Conservation (phyloP, 2,888 invertebrate species). For the Netelia virgata region DNA sequence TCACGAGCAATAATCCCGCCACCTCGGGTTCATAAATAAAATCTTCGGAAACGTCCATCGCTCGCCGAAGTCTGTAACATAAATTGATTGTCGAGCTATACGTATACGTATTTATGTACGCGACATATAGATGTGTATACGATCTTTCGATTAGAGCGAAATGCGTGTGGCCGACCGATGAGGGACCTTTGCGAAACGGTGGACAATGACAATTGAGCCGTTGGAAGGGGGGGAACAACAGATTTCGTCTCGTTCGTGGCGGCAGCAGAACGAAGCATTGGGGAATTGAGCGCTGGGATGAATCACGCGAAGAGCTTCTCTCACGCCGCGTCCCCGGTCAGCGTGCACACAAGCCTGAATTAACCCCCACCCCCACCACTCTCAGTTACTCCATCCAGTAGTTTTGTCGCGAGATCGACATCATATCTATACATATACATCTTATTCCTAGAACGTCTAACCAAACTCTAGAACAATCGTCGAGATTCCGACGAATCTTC, state of each 20-base stretch:
- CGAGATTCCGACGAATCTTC: too few relatives aligned
- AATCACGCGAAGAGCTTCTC: constrained; percentile 56
- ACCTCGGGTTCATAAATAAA: constrained; percentile 25
- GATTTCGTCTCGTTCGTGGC: constrained; percentile 50
- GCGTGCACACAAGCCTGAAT: constrained; percentile 38
- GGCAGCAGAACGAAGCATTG: constrained; percentile 9
- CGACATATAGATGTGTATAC: not conserved
- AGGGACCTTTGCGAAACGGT: constrained; percentile 42
- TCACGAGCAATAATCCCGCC: constrained; percentile 1
- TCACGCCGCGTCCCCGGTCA: constrained; percentile 3
- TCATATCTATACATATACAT: not conserved
- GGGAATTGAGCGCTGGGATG: constrained; percentile 58
- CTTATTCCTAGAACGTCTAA: not conserved
- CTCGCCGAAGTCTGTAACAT: constrained; percentile 11
- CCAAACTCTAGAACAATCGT: too few relatives aligned
- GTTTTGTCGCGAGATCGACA: not conserved
- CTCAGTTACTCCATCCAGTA: not conserved
- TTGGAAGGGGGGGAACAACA: not conserved
- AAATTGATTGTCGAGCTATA: constrained; percentile 36
- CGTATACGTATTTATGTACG: not conserved
- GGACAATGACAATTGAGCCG: constrained; percentile 53
- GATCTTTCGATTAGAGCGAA: constrained; percentile 50
- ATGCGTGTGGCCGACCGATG: constrained; percentile 48
- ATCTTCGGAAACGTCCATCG: not conserved
- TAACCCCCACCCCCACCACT: not conserved